Base-by-base conservation (phyloP, 2,113 vertebrate species). In the Typhlomys cinereus region DNA sequence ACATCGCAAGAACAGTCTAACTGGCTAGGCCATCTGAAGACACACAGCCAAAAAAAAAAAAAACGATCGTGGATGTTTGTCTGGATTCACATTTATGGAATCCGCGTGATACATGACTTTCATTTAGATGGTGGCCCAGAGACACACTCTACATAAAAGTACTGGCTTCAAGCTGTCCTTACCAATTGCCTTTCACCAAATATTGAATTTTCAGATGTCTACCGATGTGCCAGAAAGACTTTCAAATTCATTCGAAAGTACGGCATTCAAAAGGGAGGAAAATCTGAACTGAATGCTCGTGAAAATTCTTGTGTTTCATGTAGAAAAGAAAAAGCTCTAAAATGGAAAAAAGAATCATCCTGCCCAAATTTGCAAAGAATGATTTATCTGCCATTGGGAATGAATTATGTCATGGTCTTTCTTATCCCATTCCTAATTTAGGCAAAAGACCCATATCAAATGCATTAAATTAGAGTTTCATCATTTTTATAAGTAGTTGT, bases 401-500 rank as follows among this genome's bases (percentile, higher is more conserved):
- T 94, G 92, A 97, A 92, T 91, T 96, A 69, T 95, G 88, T 80
- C 31, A 82, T 54, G 85, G 69, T 57, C 64, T 27, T 88, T 95
- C 93, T 93, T 64, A 50, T 5, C 31, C 62, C 92, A 92, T 97
- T 97, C 94, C 89, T 88, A 93, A 97, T 97, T 98, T 97, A 96
- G 96, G 96, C 96, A 96, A 97, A 94, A 93, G 44, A 90, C 92
- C 97, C 93, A 94, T 97, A 98, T 97, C 96, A 98, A 97, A 93
- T 70, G 18, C 93, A 97, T 97, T 95, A 96, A 98, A 97, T 96
- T 96, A 96, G 89, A 96, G 90, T 94, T 96, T 70, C 97, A 97
- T 96, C 92, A 89, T 97, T 97, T 97, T 97, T 97, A 97, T 96
- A 98, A 98, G 96, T 96, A 97, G 93, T 93, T 89, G 66, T 93